Evolutionary conservation across 1,140 invertebrate genomes (phyloP), one percentile per base, ranked within the genome.

Genomic region (Whitmania pigra): DNA sequence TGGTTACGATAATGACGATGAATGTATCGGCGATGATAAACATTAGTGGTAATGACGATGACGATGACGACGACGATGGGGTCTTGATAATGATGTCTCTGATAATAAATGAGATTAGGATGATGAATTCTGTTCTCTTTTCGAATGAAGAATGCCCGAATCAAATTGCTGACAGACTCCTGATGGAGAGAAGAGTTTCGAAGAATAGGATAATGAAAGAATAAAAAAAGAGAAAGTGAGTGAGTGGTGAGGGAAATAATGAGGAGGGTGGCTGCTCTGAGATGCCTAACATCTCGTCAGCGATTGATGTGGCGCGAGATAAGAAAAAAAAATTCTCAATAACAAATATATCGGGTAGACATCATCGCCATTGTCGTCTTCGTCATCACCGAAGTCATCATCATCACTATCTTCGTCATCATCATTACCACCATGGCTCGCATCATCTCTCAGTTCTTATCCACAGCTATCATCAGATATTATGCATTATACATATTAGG

Each of bases 11-110:
- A 63, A 63, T 13, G 18, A 31, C 22, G 22, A 20, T 25, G 57
- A 18, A 18, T 3, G 3, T 18, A 11, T 25, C 20, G 57, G 29
- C 18, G 57, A 22, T 25, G 57, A 63, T 63, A 63, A 63, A 25
- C 6, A 63, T 25, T 63, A 20, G 15, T 63, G 15, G 2, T 20
- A 7, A 13, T 63, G 57, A 63, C 1, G 57, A n/a, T 15, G 57
- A 63, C 11, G 57, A 31, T 17, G 57, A 63, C 29, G 57, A 63
- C 15, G 57, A 17, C 20, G 15, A 49, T 49, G 43, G 15, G 9
- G 57, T 63, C 57, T 63, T 63, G 57, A 31, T 63, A 63, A n/a
- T n/a, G 57, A 63, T 63, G 57, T 13, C 57, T 63, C 7, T 9
- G 57, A 22, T 63, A n/a, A n/a, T n/a, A 31, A 63, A 25, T 63